Evolutionary conservation across 2,113 vertebrate species (phyloP).

Genomic region (Urocynchramus pylzowi): DNA sequence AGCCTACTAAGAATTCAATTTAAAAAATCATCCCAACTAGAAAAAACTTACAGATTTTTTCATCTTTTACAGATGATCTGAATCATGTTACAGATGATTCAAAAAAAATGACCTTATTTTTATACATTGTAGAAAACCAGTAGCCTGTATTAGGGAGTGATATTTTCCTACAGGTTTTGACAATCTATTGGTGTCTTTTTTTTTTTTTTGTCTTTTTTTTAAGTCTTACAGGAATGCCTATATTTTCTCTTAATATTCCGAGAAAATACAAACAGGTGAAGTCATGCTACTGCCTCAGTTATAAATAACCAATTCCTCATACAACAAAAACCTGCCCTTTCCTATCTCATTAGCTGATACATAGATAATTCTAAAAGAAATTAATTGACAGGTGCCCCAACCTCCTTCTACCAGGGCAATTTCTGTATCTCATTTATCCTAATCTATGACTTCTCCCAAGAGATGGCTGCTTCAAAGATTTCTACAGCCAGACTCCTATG

Average conservation of each 20-base stretch:
- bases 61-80: no score
- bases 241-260: not conserved
- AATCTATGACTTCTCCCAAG: not conserved
- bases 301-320: not conserved
- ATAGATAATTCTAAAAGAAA: not conserved
- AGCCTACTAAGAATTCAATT: not conserved
- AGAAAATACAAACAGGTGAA: not conserved
- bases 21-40: not conserved
- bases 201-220: not conserved
- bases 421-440: not conserved
- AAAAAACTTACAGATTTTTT: not conserved
- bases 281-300: not conserved
- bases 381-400: not conserved
- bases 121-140: accelerated
- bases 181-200: not conserved
- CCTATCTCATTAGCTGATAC: not conserved
- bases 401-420: not conserved
- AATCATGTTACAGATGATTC: no score
- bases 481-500: not conserved
- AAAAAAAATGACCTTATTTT: not conserved
- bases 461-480: not conserved
- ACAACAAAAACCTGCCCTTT: not conserved
- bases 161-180: not conserved
- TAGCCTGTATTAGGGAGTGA: not conserved
- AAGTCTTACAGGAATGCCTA: not conserved